Percentiles rank a stretch among this genome's conserved stretches.
These are phyloP conservation scores for Goniozus legneri DNA, from an alignment of 1,140 invertebrate species.

Conservation along the genomic window DNA sequence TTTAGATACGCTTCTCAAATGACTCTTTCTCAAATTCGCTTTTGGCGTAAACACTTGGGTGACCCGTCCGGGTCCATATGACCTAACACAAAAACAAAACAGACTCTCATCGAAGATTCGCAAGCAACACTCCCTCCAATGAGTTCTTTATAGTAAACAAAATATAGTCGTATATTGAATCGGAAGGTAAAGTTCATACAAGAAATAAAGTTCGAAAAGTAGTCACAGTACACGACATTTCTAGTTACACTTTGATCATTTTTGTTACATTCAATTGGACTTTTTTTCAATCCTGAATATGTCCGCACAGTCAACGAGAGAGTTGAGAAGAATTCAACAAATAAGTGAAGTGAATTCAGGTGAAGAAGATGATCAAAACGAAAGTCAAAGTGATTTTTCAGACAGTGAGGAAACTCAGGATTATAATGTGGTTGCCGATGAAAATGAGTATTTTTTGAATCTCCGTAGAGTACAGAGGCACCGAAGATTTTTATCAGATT, in stretches of 20 bases:
- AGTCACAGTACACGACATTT: slow-evolving; percentile 1
- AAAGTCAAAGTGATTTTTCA: slow-evolving; percentile 9
- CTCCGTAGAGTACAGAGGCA: slow-evolving; percentile 8
- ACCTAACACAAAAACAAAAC: not conserved
- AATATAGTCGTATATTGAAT: not conserved
- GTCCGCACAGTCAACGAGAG: slow-evolving; percentile 6
- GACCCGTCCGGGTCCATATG: slow-evolving; percentile 1
- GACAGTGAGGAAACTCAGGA: slow-evolving; percentile 11
- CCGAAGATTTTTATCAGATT: slow-evolving; percentile 14
- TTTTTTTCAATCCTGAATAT: slow-evolving; percentile 7
- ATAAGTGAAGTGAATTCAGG: slow-evolving; percentile 4
- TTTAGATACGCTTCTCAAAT: slow-evolving; percentile 1
- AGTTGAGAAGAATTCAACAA: slow-evolving; percentile 7
- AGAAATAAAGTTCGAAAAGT: not conserved
- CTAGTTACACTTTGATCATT: slow-evolving; percentile 4
- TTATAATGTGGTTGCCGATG: slow-evolving; percentile 8
- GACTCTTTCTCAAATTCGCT: not conserved
- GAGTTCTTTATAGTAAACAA: not conserved
- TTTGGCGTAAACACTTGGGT: not conserved
- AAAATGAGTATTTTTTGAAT: slow-evolving; percentile 10
- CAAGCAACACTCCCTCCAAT: not conserved
- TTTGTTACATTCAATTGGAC: slow-evolving; percentile 5
- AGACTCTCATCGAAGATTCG: slow-evolving; percentile 2
- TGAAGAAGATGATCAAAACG: slow-evolving; percentile 8
- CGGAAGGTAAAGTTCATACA: not conserved